phyloP scores from a whole-genome alignment of 2,113 vertebrate species.

The Numenius arquata region DNA sequence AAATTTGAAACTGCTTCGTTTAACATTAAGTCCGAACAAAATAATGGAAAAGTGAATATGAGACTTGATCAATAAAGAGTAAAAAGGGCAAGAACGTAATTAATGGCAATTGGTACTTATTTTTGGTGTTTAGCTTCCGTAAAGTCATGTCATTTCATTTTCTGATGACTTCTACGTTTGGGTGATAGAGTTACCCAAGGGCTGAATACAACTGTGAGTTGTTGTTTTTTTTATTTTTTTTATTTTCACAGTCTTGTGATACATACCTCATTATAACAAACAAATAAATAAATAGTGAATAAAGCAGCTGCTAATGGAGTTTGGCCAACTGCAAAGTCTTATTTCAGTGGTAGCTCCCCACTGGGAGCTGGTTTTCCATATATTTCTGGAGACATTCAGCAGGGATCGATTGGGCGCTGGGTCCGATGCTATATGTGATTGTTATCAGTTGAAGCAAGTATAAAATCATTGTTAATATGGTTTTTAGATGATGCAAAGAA shows the following conservation, averaged over 20 bases:
- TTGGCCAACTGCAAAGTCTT: rapidly evolving
- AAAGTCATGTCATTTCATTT: neutral
- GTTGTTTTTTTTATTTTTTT: neutral
- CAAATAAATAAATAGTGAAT: neutral
- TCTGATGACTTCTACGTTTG: neutral
- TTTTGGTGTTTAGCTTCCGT: neutral
- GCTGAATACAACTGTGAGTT: neutral
- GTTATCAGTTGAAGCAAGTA: neutral
- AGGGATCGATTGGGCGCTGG: neutral
- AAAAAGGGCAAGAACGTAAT: neutral
- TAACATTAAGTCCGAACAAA: neutral
- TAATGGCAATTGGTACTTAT: neutral
- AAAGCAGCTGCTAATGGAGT: neutral
- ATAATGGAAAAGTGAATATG: neutral
- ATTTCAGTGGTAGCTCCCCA: neutral
- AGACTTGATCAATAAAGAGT: conserved; percentile 33
- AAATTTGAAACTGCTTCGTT: neutral
- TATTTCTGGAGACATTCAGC: neutral
- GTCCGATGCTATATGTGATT: rapidly evolving
- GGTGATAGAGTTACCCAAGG: neutral
- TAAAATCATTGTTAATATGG: neutral
- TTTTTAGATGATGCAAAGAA: neutral
- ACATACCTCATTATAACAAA: neutral
- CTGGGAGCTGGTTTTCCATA: rapidly evolving
- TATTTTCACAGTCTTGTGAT: neutral